Evolutionary conservation across 2,888 invertebrate genomes (phyloP), one percentile per base, ranked within the genome.

Genomic region (Tetanocera ferruginea): DNA sequence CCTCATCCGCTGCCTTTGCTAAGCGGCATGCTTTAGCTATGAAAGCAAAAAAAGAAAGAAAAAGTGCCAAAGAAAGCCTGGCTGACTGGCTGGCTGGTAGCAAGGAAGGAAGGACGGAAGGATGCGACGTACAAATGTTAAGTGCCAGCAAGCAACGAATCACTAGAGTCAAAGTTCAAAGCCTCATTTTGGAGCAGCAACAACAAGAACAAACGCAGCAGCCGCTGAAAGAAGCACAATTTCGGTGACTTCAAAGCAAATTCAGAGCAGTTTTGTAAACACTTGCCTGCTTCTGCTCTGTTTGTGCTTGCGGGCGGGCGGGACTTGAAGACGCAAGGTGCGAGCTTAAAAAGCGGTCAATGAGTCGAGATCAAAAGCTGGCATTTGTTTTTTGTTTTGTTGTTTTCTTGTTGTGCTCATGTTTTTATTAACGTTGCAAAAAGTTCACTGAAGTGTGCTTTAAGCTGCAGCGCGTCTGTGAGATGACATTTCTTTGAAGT

Each of bases 341-440:
- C n/a, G 37, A 43, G 34, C 28, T 28, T 23, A 57, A 74, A 74
- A 74, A 51, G 74, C 74, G 74, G 74, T 74, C 74, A 74, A 74
- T 51, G 74, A 74, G 74, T 64, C 31, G 74, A 74, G 64, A 74
- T 74, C 74, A 74, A 74, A 72, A 51, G 57, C 57, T 28, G 25
- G 49, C n/a, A 3, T 51, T 74, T 74, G n/a, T 51, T 74, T 28
- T 66, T 17, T 19, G 11, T 57, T 64, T 51, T n/a, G 6, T 74
- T 51, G 2, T 5, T n/a, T 9, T 49, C 28, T 49, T 43, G 5
- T 67, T 9, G 14, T 67, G 23, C 23, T 25, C 14, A 49, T 60
- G 28, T 55, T 11, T 57, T 57, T 34, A 17, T 60, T 17, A 60
- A 25, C 28, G 43, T 9, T n/a, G 23, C 31, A 64, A 62, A 62